These are phyloP conservation scores for Matsumyia berberina DNA, from an alignment of 2,888 invertebrate species.

Conservation along the genomic window DNA sequence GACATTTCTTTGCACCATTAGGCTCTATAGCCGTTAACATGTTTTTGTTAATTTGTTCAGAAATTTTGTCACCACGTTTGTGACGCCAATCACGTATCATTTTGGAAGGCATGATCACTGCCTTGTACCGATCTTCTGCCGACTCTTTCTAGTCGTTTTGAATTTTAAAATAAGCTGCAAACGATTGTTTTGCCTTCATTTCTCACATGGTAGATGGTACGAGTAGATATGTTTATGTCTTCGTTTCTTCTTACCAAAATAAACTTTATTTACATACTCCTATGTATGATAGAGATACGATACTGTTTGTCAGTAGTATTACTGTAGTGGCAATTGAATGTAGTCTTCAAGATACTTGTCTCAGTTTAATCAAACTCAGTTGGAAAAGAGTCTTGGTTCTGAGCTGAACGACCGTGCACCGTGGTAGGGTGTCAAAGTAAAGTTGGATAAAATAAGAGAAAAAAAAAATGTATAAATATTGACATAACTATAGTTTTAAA, in stretches of 20 bases:
- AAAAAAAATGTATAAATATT: neutral
- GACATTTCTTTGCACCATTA: neutral
- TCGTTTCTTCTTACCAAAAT: too few species aligned
- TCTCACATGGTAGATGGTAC: neutral
- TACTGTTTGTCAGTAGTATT: neutral
- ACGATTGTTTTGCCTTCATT: neutral
- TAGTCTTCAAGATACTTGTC: constrained; percentile 8
- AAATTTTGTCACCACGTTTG: neutral
- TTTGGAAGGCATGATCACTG: neutral
- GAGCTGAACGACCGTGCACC: neutral
- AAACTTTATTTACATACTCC: too few species aligned
- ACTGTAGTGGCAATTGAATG: constrained; percentile 4
- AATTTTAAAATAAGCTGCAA: neutral
- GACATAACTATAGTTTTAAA: neutral
- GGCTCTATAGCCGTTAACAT: constrained; percentile 19
- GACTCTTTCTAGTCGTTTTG: neutral
- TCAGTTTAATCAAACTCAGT: constrained; percentile 11
- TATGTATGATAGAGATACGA: too few species aligned
- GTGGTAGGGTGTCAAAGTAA: too few species aligned
- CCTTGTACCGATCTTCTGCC: neutral
- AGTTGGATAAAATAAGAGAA: too few species aligned
- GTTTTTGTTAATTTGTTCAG: constrained; percentile 30
- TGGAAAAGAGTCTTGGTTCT: constrained; percentile 15
- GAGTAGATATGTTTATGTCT: too few species aligned
- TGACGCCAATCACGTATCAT: constrained; percentile 37